Evolutionary conservation across 2,888 invertebrate genomes (phyloP).

Genomic region (Hirudinaria manillensis): DNA sequence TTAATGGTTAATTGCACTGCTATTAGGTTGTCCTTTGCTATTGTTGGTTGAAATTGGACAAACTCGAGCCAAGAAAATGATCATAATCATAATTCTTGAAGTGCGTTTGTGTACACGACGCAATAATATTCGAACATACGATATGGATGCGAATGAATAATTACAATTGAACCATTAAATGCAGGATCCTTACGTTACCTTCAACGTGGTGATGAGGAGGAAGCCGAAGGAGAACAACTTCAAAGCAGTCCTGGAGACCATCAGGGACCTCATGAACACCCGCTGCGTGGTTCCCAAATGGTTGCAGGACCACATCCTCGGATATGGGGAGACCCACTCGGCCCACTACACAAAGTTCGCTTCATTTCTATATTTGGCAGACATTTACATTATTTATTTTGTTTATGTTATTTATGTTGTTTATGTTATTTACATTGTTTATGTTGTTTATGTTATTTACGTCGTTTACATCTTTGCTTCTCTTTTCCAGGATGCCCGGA

Average conservation of each 20-base stretch:
- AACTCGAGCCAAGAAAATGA: too few relatives aligned
- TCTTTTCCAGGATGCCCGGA: conserved; percentile 70
- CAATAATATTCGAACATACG: too few relatives aligned
- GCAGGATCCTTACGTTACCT: conserved; percentile 61
- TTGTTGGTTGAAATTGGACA: too few relatives aligned
- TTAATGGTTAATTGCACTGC: too few relatives aligned
- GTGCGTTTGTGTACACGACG: too few relatives aligned
- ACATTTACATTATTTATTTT: not conserved
- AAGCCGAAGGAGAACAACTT: conserved; percentile 99
- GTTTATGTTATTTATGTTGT: not conserved
- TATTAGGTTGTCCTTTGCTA: too few relatives aligned
- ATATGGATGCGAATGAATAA: too few relatives aligned
- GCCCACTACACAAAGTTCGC: conserved; percentile 78
- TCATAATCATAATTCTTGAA: too few relatives aligned
- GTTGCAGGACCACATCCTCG: conserved; percentile 72
- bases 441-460: too few relatives aligned
- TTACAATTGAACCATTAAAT: too few relatives aligned
- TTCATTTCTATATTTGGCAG: not conserved
- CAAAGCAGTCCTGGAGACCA: conserved; percentile 97
- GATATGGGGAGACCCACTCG: conserved; percentile 93
- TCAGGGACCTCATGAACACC: conserved; percentile 96
- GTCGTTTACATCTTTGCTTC: too few relatives aligned
- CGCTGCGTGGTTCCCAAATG: conserved; percentile 57
- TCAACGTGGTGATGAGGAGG: conserved; percentile 93
- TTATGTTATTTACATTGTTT: not conserved